Conservation (phyloP, 1,140 invertebrate species). For the Chironomus tepperi region DNA sequence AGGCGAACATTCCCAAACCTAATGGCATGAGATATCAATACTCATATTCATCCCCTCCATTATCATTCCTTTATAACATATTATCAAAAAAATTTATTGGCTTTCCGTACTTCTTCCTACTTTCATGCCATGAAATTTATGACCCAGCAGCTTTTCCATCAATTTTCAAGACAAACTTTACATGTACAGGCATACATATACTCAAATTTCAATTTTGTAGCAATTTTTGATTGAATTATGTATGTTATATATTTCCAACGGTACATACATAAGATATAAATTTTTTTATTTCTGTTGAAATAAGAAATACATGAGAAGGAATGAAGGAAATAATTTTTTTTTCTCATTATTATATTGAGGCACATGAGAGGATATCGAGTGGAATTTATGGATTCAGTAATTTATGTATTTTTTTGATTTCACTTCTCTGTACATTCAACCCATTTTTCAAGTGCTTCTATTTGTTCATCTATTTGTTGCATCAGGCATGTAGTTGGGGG, state of each 20-base stretch:
- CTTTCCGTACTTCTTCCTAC: neutral
- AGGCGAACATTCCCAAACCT: neutral
- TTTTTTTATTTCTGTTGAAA: neutral
- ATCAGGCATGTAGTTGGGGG: too few species aligned
- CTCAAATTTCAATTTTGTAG: neutral
- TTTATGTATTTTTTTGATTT: neutral
- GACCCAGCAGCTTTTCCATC: neutral
- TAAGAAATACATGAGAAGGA: neutral
- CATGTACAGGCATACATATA: neutral
- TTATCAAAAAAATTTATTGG: conserved; percentile 5
- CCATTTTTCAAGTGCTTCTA: neutral
- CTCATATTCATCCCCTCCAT: neutral
- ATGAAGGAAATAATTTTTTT: neutral
- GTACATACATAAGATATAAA: neutral
- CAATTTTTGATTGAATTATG: neutral
- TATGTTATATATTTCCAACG: neutral
- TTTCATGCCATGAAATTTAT: neutral
- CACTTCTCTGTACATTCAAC: neutral
- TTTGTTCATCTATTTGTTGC: too few species aligned
- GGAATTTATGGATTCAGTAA: conserved; percentile 8
- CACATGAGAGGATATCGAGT: neutral
- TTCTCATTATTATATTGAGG: neutral
- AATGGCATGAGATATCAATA: neutral
- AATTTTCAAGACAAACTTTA: neutral
- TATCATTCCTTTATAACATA: neutral